phyloP scores from a whole-genome alignment of 2,113 vertebrate genomes.

The Tretioscincus oriximinensis region DNA sequence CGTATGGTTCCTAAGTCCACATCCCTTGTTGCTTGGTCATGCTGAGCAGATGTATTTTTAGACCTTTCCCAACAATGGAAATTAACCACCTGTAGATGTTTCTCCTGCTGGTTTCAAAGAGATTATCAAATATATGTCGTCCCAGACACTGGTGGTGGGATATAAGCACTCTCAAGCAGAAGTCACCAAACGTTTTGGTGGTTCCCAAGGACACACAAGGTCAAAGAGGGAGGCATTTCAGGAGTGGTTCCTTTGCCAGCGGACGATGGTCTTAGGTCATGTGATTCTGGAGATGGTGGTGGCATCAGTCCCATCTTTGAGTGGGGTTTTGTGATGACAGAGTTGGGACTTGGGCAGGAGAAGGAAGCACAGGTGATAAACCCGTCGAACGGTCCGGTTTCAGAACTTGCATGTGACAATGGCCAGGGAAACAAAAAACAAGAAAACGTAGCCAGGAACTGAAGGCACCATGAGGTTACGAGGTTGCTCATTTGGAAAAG shows the following conservation, averaged over 20 bases:
- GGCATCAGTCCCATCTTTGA: slow-evolving; percentile 45
- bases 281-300: slow-evolving; percentile 64
- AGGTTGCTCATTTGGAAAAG: slow-evolving; percentile 87
- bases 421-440: slow-evolving; percentile 8
- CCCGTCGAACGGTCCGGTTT: slow-evolving; percentile 81
- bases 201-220: slow-evolving; percentile 2
- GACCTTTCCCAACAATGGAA: background rate
- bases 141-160: background rate
- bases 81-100: too few species aligned
- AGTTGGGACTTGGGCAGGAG: slow-evolving; percentile 39
- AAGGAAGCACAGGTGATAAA: slow-evolving; percentile 40
- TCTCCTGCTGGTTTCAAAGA: background rate
- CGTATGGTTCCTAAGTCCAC: background rate
- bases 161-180: background rate
- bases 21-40: background rate
- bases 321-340: slow-evolving; percentile 27
- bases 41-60: background rate
- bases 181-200: background rate
- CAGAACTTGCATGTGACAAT: slow-evolving; percentile 88
- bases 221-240: background rate
- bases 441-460: background rate
- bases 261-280: slow-evolving; percentile 66
- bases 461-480: slow-evolving; percentile 89
- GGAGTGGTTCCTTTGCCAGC: slow-evolving; percentile 33
- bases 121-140: background rate